These are phyloP conservation scores for Crenichthys baileyi DNA, from an alignment of 2,797 vertebrate species.

Conservation along the genomic window DNA sequence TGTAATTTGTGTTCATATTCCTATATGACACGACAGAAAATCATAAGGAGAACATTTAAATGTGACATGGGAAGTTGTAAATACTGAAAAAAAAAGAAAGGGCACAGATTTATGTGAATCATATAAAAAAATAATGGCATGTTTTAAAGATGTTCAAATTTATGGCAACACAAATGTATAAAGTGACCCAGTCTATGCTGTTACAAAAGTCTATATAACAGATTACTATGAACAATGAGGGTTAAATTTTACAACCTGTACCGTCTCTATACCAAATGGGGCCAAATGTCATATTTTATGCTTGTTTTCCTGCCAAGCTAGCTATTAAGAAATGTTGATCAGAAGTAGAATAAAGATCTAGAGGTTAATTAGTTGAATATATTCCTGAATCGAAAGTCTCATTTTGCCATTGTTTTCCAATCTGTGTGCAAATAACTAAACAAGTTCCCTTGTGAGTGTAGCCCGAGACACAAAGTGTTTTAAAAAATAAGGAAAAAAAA, in stretches of 20 bases:
- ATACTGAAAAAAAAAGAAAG: background rate
- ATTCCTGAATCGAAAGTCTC: background rate
- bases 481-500: constrained; percentile 18
- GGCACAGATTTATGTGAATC: background rate
- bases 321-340: background rate
- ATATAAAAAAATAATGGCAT: background rate
- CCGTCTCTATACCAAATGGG: background rate
- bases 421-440: background rate
- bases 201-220: background rate
- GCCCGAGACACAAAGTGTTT: constrained; percentile 11
- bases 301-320: background rate
- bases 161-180: background rate
- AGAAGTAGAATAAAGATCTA: background rate
- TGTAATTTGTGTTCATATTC: background rate
- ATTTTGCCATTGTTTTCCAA: background rate
- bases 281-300: background rate
- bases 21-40: background rate
- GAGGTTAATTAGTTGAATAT: background rate
- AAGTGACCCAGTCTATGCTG: background rate
- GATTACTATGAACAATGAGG: background rate
- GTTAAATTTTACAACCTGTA: background rate
- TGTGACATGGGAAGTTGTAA: background rate
- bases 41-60: background rate
- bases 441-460: background rate
- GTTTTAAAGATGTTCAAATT: background rate